These are phyloP conservation scores for Aplysia californica DNA, from an alignment of 1,140 invertebrate species.

Conservation along the genomic window DNA sequence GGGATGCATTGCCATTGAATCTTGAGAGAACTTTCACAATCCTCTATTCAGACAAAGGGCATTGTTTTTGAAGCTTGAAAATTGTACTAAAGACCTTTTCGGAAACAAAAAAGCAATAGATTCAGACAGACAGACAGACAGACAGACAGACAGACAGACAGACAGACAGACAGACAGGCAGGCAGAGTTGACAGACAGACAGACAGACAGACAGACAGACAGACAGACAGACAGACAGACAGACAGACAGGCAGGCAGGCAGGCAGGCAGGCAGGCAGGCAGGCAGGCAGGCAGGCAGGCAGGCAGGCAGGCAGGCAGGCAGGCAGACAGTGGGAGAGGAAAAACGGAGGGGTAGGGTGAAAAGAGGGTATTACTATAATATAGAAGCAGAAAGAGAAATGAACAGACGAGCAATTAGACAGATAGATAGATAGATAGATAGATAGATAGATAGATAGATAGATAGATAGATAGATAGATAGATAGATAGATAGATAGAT, in stretches of 20 bases:
- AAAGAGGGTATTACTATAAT: neutral
- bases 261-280: neutral
- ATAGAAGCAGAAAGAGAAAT: neutral
- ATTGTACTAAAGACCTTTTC: no score
- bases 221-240: neutral
- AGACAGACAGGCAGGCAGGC: neutral
- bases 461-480: neutral
- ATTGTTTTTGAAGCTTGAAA: neutral
- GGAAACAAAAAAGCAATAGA: no score
- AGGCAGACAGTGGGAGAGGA: neutral
- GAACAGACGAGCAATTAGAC: neutral
- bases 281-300: neutral
- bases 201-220: neutral
- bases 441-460: neutral
- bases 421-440: neutral
- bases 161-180: neutral
- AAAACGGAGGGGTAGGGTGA: neutral
- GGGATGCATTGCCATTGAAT: neutral
- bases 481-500: neutral
- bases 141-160: no score
- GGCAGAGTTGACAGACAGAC: neutral
- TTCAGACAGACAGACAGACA: no score
- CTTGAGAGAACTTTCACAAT: neutral
- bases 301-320: neutral
- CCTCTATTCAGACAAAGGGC: neutral